Evolutionary conservation across 2,797 vertebrate genomes (phyloP).

Genomic region (Helostoma temminkii): DNA sequence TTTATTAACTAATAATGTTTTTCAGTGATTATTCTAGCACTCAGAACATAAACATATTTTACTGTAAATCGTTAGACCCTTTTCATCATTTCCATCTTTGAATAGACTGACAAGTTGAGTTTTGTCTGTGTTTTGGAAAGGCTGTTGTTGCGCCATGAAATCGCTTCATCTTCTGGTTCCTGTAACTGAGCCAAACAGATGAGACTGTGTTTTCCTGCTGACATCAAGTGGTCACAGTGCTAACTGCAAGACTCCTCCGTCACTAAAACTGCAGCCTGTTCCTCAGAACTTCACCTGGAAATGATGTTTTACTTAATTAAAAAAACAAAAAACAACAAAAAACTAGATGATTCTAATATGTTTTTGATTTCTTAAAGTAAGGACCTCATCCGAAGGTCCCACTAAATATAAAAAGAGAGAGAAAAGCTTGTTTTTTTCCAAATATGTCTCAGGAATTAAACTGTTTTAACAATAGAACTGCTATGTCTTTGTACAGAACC

Average conservation of each 20-base stretch:
- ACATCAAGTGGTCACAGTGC: constrained; percentile 71
- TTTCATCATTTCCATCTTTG: neutral
- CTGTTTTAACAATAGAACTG: constrained; percentile 52
- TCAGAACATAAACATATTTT: neutral
- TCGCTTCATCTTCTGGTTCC: constrained; percentile 21
- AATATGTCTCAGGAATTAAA: constrained; percentile 27
- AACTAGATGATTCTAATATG: too few relatives aligned
- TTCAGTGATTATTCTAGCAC: neutral
- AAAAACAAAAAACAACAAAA: neutral
- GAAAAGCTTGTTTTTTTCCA: too few relatives aligned
- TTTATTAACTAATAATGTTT: neutral
- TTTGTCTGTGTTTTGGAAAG: constrained; percentile 11
- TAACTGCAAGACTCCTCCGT: constrained; percentile 57
- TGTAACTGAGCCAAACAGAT: constrained; percentile 28
- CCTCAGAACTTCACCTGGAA: neutral
- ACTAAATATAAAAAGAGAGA: too few relatives aligned
- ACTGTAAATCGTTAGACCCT: neutral
- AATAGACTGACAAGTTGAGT: neutral
- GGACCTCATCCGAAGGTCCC: too few relatives aligned
- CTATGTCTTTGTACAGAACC: constrained; percentile 54
- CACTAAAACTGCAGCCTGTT: neutral
- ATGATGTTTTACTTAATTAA: neutral
- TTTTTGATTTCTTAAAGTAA: neutral
- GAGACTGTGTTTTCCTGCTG: constrained; percentile 67
- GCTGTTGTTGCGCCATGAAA: constrained; percentile 17